A percentile compares a stretch with the other conserved stretches of the same genome.
Evolutionary conservation across 2,888 invertebrate genomes (phyloP).

Genomic region (Watsonalla cultraria): DNA sequence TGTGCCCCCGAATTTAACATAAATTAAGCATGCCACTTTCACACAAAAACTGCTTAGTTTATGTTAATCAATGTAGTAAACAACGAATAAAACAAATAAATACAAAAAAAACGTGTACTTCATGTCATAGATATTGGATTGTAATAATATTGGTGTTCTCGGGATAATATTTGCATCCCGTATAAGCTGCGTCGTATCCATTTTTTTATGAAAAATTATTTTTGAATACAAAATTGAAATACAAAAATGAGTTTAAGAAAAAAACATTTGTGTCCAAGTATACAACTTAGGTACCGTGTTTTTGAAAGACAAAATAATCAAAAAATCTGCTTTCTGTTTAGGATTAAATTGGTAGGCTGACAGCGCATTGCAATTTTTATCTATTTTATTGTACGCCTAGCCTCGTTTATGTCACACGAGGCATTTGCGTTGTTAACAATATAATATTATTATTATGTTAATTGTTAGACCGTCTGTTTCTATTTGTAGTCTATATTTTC

Average conservation of each 20-base stretch:
- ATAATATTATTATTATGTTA: conserved; percentile 16
- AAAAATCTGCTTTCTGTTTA: conserved; percentile 7
- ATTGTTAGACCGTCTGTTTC: not conserved
- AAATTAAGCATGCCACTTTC: conserved; percentile 27
- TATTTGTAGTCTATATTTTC: conserved; percentile 14
- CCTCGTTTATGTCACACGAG: conserved; percentile 62
- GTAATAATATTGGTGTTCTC: conserved; percentile 57
- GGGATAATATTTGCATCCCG: conserved; percentile 35
- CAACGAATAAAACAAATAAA: conserved; percentile 72
- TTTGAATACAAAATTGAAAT: conserved; percentile 7
- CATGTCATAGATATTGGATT: conserved; percentile 65
- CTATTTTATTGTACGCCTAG: conserved; percentile 56
- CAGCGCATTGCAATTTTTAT: conserved; percentile 57
- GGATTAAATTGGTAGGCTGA: conserved; percentile 23
- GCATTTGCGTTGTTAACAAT: conserved; percentile 62
- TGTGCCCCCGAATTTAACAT: conserved; percentile 37
- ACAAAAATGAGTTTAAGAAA: conserved; percentile 3
- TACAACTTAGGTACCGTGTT: conserved; percentile 4
- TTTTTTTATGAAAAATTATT: conserved; percentile 33
- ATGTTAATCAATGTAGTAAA: conserved; percentile 57
- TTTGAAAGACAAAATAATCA: conserved; percentile 1
- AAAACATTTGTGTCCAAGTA: conserved; percentile 3
- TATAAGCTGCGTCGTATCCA: conserved; percentile 54
- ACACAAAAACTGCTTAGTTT: conserved; percentile 31
- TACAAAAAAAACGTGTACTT: conserved; percentile 67